Conservation (phyloP, 2,113 vertebrate genomes). For the Elaphurus davidianus region DNA sequence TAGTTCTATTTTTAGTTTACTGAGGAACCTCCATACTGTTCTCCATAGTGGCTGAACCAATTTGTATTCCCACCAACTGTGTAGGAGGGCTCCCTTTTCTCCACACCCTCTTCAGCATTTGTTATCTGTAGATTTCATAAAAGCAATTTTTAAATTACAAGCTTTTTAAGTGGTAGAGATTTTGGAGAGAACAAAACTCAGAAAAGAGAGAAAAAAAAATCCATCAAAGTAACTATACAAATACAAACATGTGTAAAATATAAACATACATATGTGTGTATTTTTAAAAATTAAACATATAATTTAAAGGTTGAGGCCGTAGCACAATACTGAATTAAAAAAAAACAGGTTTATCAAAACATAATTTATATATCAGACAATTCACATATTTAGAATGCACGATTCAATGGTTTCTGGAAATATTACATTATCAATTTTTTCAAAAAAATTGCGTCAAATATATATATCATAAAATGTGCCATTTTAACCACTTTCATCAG, state of each 20-base stretch:
- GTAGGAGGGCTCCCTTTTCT: neutral
- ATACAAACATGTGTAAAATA: neutral
- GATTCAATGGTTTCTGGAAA: neutral
- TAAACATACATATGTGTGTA: neutral
- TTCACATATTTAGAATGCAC: neutral
- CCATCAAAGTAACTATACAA: neutral
- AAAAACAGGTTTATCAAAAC: neutral
- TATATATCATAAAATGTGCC: neutral
- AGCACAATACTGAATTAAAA: neutral
- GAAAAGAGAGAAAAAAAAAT: neutral
- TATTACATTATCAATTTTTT: neutral
- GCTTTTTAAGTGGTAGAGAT: neutral
- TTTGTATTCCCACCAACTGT: neutral
- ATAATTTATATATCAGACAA: neutral
- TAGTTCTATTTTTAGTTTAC: neutral
- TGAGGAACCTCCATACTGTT: neutral
- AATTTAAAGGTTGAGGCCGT: neutral
- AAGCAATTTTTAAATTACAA: neutral
- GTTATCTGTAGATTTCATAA: neutral
- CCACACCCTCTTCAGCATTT: neutral
- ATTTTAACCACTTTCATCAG: neutral
- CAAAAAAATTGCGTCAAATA: rapidly evolving
- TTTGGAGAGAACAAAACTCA: neutral
- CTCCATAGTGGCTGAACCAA: neutral
- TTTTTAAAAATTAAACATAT: neutral